phyloP scores from a whole-genome alignment of 2,888 invertebrate genomes.

The Drepanosiphum platanoidis region DNA sequence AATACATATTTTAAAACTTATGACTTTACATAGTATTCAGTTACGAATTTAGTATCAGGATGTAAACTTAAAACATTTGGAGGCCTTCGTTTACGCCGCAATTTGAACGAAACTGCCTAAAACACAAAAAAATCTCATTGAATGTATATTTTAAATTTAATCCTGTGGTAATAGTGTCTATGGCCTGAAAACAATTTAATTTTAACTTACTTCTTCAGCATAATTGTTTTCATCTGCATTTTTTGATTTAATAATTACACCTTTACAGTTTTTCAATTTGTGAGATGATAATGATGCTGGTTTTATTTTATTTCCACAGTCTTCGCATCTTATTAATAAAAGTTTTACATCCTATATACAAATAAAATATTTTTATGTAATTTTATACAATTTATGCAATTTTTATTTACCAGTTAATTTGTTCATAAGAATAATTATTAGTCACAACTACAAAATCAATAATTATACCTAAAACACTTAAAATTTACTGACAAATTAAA shows the following conservation, averaged over 20 bases:
- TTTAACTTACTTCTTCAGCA: slow-evolving; percentile 11
- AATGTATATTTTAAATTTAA: background rate
- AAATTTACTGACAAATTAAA: too few relatives aligned
- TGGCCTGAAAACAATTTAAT: background rate
- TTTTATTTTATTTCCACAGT: slow-evolving; percentile 46
- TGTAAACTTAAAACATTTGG: slow-evolving; percentile 49
- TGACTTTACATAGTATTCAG: slow-evolving; percentile 36
- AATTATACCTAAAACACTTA: background rate
- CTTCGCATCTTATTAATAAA: slow-evolving; percentile 12
- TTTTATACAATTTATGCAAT: background rate
- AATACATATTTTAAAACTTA: background rate
- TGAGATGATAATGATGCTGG: slow-evolving; percentile 36
- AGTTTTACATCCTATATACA: slow-evolving; percentile 18
- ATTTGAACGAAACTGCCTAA: background rate
- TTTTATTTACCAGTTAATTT: background rate
- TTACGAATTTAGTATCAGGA: slow-evolving; percentile 47
- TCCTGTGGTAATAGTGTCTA: background rate
- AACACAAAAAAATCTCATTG: background rate
- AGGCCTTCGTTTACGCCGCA: slow-evolving; percentile 19
- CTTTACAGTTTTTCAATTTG: slow-evolving; percentile 31
- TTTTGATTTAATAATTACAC: background rate
- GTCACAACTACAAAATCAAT: background rate
- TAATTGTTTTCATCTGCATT: background rate
- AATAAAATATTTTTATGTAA: background rate
- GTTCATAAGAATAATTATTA: background rate